Base-by-base conservation (phyloP, 2,888 invertebrate genomes). In the Melanchra persicariae region DNA sequence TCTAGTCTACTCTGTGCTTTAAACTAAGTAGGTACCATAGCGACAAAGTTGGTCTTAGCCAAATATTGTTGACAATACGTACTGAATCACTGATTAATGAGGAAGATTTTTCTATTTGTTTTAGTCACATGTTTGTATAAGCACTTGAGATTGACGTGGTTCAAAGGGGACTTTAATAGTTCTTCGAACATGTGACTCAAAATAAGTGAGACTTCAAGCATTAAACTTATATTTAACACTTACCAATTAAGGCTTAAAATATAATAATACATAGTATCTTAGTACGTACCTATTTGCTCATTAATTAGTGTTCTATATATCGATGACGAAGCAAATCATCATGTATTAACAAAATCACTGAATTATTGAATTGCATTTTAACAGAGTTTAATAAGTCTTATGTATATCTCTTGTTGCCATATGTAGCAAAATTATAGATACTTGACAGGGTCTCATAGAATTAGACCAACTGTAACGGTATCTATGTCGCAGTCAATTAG, bases 11-110 rank as follows among this genome's bases (percentile, higher is more conserved):
- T 22, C 7, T 49, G n/a, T 8, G 17, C 12, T 22, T 3, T 51
- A 22, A 30, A 22, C 26, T 0, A 45, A 22, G 26, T 59, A 37
- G 3, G 15, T 17, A 71, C 30, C 15, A n/a, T n/a, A 1, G 5
- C n/a, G 19, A 12, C 24, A 5, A 52, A 30, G 17, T 37, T 57
- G 15, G 45, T 61, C 17, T 58, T 40, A 45, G 5, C 2, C 62
- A 62, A 74, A 74, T 62, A 73, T 62, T 58, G 15, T 79, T 79
- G 2, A 57, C 40, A 47, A 34, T n/a, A 47, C n/a, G 51, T 55
- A 69, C 54, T 81, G 40, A n/a, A n/a, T n/a, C n/a, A 64, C 40
- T 40, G 26, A 70, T 61, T 81, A 59, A 54, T 59, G 54, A 78
- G 47, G 55, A 71, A 60, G 30, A 61, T 57, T 55, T 47, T 51